These are phyloP conservation scores for Trachelipus rathkii DNA, from an alignment of 1,140 invertebrate species.

Conservation along the genomic window DNA sequence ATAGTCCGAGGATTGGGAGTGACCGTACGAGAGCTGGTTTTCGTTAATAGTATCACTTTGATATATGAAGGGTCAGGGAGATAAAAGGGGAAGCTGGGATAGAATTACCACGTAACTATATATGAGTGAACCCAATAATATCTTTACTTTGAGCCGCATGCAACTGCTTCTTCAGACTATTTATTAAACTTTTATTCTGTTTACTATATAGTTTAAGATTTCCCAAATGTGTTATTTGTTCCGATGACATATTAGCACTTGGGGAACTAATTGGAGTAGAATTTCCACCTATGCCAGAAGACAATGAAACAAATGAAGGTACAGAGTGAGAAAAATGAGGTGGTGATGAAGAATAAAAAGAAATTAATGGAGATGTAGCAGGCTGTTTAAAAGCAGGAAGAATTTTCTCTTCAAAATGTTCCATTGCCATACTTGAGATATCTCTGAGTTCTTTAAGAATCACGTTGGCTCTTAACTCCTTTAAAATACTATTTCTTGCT, in stretches of 20 bases:
- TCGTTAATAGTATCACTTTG: too few relatives aligned
- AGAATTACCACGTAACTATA: too few relatives aligned
- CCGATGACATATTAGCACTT: neutral
- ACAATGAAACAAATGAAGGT: neutral
- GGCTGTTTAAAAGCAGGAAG: neutral
- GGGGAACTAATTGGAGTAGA: neutral
- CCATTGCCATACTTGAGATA: slow-evolving; percentile 1
- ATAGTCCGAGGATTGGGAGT: too few relatives aligned
- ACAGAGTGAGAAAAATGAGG: neutral
- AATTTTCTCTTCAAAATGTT: slow-evolving; percentile 5
- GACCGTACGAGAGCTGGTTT: too few relatives aligned
- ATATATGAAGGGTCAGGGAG: neutral
- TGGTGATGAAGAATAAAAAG: slow-evolving; percentile 1
- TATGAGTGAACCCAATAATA: neutral
- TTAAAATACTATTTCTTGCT: neutral
- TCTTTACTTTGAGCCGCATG: neutral
- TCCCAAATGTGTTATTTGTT: neutral
- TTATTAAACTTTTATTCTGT: neutral
- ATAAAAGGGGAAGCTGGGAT: neutral
- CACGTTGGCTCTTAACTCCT: neutral
- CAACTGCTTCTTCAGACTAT: neutral
- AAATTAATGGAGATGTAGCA: neutral
- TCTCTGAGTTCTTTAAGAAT: slow-evolving; percentile 4
- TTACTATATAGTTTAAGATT: neutral
- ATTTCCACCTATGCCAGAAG: neutral